Evolutionary conservation across 2,113 vertebrate genomes (phyloP), one percentile per base, ranked within the genome.

Genomic region (Grantiella picta): DNA sequence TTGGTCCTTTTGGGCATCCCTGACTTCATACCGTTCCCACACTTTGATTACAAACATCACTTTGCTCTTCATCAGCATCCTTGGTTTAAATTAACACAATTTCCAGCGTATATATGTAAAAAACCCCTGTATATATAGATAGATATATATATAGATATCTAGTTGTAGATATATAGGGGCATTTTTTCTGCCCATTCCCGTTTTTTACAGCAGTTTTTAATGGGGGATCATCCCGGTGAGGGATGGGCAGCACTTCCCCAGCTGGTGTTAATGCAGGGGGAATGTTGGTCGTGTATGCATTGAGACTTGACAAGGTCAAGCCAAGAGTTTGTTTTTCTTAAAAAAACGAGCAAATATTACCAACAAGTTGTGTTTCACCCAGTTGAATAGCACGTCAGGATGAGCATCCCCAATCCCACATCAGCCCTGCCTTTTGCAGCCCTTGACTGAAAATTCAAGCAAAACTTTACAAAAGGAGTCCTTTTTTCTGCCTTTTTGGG

Each of bases 251-350:
- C 54, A 38, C n/a, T 53, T 75, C 29, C 11, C n/a, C 8, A 10
- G 15, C 20, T 33, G 63, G 4, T 31, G 23, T 24, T 56, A 10
- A 2, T 8, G 42, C 6, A 2, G 27, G 23, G 35, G 22, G 14
- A 5, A 23, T 3, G 0, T 4, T 6, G 23, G 20, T 38, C 1
- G 0, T 1, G 2, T 7, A 2, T 10, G 15, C 8, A 11, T 20
- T 18, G 44, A 59, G 18, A 59, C 28, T 35, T 45, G 35, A 12
- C 50, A 11, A 45, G 7, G 6, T 65, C 22, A 20, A 29, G 12
- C 45, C 40, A 36, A 15, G 10, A 31, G 0, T 22, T 68, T 28
- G 10, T n/a, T 57, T 75, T n/a, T 23, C 50, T 50, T 36, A 16
- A 65, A 87, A 83, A 49, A 45, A n/a, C 0, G 7, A 27, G 6